Evolutionary conservation across 2,888 invertebrate genomes (phyloP), one percentile per base, ranked within the genome.

Genomic region (Erpobdella octoculata): DNA sequence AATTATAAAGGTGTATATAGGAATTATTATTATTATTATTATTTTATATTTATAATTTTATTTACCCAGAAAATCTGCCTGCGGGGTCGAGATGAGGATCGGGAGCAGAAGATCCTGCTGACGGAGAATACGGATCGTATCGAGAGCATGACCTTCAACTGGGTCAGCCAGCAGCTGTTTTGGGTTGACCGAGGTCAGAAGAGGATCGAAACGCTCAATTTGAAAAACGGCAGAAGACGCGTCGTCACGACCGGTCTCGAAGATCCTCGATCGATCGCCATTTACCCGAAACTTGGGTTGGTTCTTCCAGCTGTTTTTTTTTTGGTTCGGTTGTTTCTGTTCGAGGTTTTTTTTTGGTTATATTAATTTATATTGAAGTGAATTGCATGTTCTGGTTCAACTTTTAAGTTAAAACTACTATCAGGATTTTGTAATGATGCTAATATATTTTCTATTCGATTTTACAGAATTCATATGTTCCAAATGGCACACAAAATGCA

Each of bases 111-210:
- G n/a, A 58, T 89, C 21, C 84, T 92, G 0, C 88, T 92, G 0
- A 89, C 89, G 65, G 88, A 87, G 0, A 89, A 90, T 77, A 81
- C 92, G 72, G 87, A 89, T 25, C 90, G 91, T 8, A 89, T 93
- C 48, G 92, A 93, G 83, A 91, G 92, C 1, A 89, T 93, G 88
- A 90, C 92, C 0, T 87, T 89, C 68, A 93, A 94, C 82, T 93
- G 92, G 91, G 88, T 92, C 18, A 90, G 91, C 0, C 88, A 90
- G 73, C 89, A 90, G 72, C 82, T 94, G 21, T 94, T 91, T 84
- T 93, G 93, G 81, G 91, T 92, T 0, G 92, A 93, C 79, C 71
- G 71, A 6, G 91, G 91, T 0, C 86, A 88, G 48, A 88, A 89
- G 77, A 89, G 89, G 79, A 91, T 93, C 73, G 91, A 92, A 82